These are phyloP conservation scores for Phenganax stokvisi DNA, from an alignment of 92 coral and sea anemone species.

Conservation along the genomic window DNA sequence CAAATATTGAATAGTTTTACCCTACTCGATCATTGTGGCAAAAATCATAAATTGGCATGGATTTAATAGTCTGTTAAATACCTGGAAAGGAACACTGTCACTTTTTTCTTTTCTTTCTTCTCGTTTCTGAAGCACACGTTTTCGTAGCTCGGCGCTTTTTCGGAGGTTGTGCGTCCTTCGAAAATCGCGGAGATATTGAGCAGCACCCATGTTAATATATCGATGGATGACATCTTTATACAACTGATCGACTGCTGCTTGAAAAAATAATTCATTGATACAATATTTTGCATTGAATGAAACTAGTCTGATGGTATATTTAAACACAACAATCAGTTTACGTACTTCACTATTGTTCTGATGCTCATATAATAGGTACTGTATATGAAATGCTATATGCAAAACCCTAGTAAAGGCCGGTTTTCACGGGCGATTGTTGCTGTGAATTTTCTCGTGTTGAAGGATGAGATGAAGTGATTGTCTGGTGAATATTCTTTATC, in stretches of 20 bases:
- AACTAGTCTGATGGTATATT: neutral
- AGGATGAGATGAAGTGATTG: too few relatives aligned
- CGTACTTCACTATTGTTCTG: too few relatives aligned
- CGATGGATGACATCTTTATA: constrained; percentile 4
- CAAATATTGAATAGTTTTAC: too few relatives aligned
- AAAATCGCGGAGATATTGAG: constrained; percentile 52
- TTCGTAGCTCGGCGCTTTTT: constrained; percentile 48
- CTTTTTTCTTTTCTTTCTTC: constrained; percentile 39
- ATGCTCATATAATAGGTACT: too few relatives aligned
- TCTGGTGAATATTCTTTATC: too few relatives aligned
- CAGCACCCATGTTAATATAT: constrained; percentile 53
- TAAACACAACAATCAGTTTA: too few relatives aligned
- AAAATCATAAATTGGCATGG: neutral
- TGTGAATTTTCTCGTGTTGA: too few relatives aligned
- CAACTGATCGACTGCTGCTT: constrained; percentile 32
- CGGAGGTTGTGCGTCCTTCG: constrained; percentile 13
- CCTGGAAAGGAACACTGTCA: constrained; percentile 50
- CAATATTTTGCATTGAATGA: neutral
- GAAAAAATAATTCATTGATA: constrained; percentile 5
- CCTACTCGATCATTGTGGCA: neutral
- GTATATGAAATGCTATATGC: too few relatives aligned
- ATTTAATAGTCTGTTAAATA: constrained; percentile 1
- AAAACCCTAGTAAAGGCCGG: too few relatives aligned
- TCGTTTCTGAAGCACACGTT: constrained; percentile 47
- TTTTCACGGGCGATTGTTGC: too few relatives aligned